Evolutionary conservation across 2,888 invertebrate genomes (phyloP), one percentile per base, ranked within the genome.

Genomic region (Polymixis flavicincta): DNA sequence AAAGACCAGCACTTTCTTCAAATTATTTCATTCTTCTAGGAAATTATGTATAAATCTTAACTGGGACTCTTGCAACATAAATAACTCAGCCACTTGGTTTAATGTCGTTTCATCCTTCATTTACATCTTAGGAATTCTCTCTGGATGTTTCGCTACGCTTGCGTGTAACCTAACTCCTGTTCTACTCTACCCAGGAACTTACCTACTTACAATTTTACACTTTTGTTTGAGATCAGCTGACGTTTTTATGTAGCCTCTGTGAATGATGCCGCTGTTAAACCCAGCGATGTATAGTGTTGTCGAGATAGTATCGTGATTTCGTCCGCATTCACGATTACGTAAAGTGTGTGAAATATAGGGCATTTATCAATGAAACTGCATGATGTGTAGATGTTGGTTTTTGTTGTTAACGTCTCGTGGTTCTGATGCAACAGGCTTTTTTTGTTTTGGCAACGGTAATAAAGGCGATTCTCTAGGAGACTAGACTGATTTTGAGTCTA

Each of bases 281-380:
- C 22, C 74, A 60, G 85, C 74, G 85, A 85, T 88, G 88, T 52
- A 84, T 81, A 57, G 61, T 22, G 48, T 67, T 64, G 45, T 63
- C 37, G 74, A 74, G 64, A 64, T 71, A 66, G 28, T 73, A 17
- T 65, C 61, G 52, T 25, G 3, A 60, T 42, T 71, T 32, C 25
- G 22, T 25, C 32, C 19, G 55, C 37, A 71, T 85, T 45, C 28
- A 22, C 25, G 25, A 74, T 86, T 86, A 73, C 79, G 78, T 78
- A 80, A 85, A 65, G 48, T 73, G 55, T 73, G 85, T 87, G 87
- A 85, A 91, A 92, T 91, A 90, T 92, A 85, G 90, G 84, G 77
- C 91, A 89, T 89, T 88, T 87, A 89, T 87, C 85, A 87, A 89
- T 86, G 83, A 83, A 83, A 82, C 72, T 82, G 66, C 60, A 66